Evolutionary conservation across 23 tunicate species (phyloP), one percentile per base, ranked within the genome.

Genomic region (Trididemnum clinides): DNA sequence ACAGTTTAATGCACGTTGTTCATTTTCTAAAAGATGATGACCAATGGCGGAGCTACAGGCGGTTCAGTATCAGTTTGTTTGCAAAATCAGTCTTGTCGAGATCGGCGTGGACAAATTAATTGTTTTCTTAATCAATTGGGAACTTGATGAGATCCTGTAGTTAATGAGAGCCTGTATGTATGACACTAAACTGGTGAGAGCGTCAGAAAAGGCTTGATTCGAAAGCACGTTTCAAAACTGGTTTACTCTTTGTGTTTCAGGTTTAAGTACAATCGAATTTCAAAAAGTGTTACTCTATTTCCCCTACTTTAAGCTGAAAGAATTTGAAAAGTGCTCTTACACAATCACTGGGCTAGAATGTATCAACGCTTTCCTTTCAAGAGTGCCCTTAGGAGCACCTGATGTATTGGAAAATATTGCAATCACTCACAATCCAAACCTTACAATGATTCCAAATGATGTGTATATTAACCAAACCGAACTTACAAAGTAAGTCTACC

Each of bases 401-500:
- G 71, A 76, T 19, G 75, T 77, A 0, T 35, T 92, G 51, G 26
- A 19, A n/a, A 82, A 33, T 3, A 72, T 83, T 15, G 27, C 18
- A 1, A 74, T 92, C 26, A 33, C 81, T 33, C 37, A 54, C 65
- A 92, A 92, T 70, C 79, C 88, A 25, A 73, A 38, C 28, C 57
- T 92, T 20, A 85, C 87, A 0, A 21, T 4, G 6, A 76, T 92
- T 28, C 88, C 97, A 1, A 88, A 83, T 21, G 30, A 64, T 27
- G 5, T 49, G 3, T 92, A 76, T 38, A 22, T 54, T n/a, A 33
- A 50, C 15, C 97, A 92, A 62, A 58, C 27, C n/a, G 65, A 78
- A 26, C 51, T 92, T 34, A 30, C 27, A 72, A 50, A 18, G 96
- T 91, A 72, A 81, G 96, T 71, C 57, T 76, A 27, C 4, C 54